Base-by-base conservation (phyloP, 2,797 vertebrate species). In the Coranthus polyacanthus region DNA sequence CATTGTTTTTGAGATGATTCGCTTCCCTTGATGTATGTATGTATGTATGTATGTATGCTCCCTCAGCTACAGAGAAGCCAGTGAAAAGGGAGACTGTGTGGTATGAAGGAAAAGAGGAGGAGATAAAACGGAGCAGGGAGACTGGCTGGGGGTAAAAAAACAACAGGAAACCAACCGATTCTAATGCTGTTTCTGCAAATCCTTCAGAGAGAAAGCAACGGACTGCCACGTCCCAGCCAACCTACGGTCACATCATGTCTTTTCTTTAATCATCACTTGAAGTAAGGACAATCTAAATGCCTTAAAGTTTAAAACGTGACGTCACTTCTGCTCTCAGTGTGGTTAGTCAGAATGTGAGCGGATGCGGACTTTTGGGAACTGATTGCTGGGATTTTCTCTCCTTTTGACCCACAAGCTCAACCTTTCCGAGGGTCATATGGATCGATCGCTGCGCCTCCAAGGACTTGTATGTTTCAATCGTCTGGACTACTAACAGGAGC, bases 81-180 rank as follows among this genome's bases (percentile, higher is more conserved):
- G 73, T 86, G 82, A 86, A 56, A 78, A 85, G 75, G 73, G 83
- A 79, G 83, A 77, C 85, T 86, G 83, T 76, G 85, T 84, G 84
- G 89, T 90, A 90, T 87, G 88, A 91, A 86, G 89, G 87, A 85
- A 89, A 90, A 82, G 90, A 93, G 92, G 92, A 91, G 90, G 90
- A 88, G 91, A 92, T 87, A 88, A 70, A 86, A 68, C 81, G 67
- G 45, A 85, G 79, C 71, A 83, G 60, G 67, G 56, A 69, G 54
- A 65, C 74, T 81, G 81, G 64, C 79, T 81, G 84, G 82, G 85
- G 86, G 78, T 81, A 62, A 84, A 85, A 82, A 82, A 90, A 88
- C 78, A 90, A 92, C 88, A 92, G 92, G 90, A 93, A 93, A 92
- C 88, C 54, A 16, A 67, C 18, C 58, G 56, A 81, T 84, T 88